Base-by-base conservation (phyloP, 2,888 invertebrate species). In the Clunio marinus region DNA sequence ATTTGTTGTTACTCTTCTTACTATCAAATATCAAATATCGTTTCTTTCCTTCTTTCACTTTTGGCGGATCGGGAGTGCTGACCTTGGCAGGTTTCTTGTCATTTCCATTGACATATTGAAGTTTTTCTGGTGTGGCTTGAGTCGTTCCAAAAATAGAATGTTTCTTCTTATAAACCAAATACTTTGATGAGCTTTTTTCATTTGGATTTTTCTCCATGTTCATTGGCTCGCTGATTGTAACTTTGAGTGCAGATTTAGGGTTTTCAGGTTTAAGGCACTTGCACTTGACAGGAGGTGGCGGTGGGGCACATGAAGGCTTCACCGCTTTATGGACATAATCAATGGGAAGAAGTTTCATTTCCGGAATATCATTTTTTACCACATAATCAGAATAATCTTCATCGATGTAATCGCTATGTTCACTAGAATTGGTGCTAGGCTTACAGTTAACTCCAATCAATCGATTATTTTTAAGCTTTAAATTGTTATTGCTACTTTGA, bases 341-440 rank as follows among this genome's bases (percentile, higher is more conserved):
- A 69, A 79, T 75, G 71, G 78, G 76, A 13, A 79, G 73, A 65
- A 79, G 70, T 70, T 78, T 76, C 79, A 79, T 79, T 72, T 78
- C 76, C 5, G 79, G 77, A 70, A 79, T 69, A 69, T 69, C 65
- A 35, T 51, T 65, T 27, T 70, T 69, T 24, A 62, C 17, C 59
- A 62, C 67, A 63, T 62, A 59, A 68, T 77, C 76, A 62, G 74
- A 75, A 67, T 77, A 76, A 72, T 76, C 75, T 69, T 75, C 74
- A 58, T 75, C 75, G 15, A 41, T 57, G 24, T 20, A 68, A 58
- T 68, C 68, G 28, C 20, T 59, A 17, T 57, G 57, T 27, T 57
- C 57, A 57, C 25, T 28, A 25, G 24, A n/a, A 17, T 27, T 57
- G 24, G 22, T 57, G 24, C 20, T 35, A 5, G 13, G 4, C 5